Evolutionary conservation across 2,888 invertebrate genomes (phyloP), one percentile per base, ranked within the genome.

Genomic region (Craniophora ligustri): DNA sequence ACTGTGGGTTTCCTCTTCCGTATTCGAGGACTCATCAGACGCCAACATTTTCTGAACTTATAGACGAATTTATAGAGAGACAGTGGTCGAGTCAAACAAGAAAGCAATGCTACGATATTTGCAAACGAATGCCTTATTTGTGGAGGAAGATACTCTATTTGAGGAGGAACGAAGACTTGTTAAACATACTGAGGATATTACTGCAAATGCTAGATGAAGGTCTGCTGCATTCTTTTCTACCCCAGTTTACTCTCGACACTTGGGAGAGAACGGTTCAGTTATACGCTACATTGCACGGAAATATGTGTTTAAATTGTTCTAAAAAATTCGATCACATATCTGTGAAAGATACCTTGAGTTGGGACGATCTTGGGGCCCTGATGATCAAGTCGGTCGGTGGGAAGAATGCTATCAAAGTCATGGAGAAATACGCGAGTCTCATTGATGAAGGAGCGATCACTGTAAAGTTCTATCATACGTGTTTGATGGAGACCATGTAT

Each of bases 351-450:
- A 93, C 95, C 58, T 76, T 95, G 19, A 88, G 89, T 75, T 96
- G 96, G 96, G 95, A 93, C 34, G 92, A 94, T 32, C 80, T 96
- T 8, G 94, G 94, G 1, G 86, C 91, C 2, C 78, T 95, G 16
- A 94, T 96, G 74, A 92, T 96, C 38, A 95, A 95, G 72, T 94
- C 94, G 0, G 86, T 96, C 19, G 95, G 95, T 11, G 94, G 95
- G 1, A 90, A 85, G 51, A 92, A 93, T 66, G 94, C 95, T 0
- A 84, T 95, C 28, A 89, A 91, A 66, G 84, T 96, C 21, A 84
- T 96, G 75, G 88, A 89, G 60, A 94, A 93, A 64, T 91, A 95
- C 63, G 89, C 95, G 0, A 84, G 88, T 51, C 78, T 92, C 61
- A 93, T 96, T 40, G 94, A 94, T 0, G 81, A 92, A 34, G 93